Evolutionary conservation across 1,140 invertebrate species (phyloP).

Genomic region (Caerostris darwini): DNA sequence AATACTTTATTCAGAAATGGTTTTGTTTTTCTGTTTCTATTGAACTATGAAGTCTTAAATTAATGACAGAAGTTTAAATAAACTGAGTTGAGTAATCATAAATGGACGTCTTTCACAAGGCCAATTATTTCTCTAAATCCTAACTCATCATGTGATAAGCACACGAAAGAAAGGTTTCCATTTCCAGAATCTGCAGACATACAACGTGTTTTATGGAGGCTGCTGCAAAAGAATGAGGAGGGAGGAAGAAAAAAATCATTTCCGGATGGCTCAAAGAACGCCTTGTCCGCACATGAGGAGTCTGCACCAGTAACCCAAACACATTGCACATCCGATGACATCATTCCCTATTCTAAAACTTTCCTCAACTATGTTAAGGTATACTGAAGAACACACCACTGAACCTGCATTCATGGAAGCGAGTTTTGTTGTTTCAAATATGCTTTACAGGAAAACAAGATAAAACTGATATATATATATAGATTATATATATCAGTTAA

Average conservation of each 20-base stretch:
- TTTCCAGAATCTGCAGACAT: not conserved
- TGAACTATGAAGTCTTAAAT: not conserved
- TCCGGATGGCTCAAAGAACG: slow-evolving; percentile 41
- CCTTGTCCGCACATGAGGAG: slow-evolving; percentile 53
- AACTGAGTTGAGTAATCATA: slow-evolving; percentile 5
- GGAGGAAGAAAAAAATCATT: slow-evolving; percentile 14
- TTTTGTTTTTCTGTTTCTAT: no score
- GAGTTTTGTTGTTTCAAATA: no score
- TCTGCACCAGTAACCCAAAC: slow-evolving; percentile 24
- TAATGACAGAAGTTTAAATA: not conserved
- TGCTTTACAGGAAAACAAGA: no score
- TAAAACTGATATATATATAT: no score
- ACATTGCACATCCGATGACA: slow-evolving; percentile 52
- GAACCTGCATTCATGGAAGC: no score
- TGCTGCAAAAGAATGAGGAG: not conserved
- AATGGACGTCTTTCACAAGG: slow-evolving; percentile 27
- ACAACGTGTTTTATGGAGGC: slow-evolving; percentile 22
- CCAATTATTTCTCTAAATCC: slow-evolving; percentile 18
- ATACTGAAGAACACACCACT: not conserved
- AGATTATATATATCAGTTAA: no score
- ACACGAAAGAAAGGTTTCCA: slow-evolving; percentile 8
- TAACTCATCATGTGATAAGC: slow-evolving; percentile 27
- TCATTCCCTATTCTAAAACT: not conserved
- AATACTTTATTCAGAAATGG: no score
- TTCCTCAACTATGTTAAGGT: not conserved